Evolutionary conservation across 2,888 invertebrate species (phyloP), one percentile per base, ranked within the genome.

Genomic region (Phortica okadai): DNA sequence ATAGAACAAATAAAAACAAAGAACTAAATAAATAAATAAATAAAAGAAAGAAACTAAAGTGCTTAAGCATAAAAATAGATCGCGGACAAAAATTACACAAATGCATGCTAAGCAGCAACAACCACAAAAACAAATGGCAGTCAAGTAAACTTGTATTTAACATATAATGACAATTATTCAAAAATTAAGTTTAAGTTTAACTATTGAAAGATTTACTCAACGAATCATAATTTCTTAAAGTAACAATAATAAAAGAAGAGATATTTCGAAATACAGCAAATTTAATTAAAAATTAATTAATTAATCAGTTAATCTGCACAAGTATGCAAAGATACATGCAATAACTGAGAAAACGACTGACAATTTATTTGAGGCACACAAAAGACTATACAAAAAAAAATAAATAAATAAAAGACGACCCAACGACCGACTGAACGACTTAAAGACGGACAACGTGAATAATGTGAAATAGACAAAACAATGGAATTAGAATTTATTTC

Each of bases 61-160:
- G 16, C 25, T 62, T 21, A 87, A 82, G 87, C 85, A 89, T 89
- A 89, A 87, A 90, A 91, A 90, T 90, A 90, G 90, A 90, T 90
- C 90, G 90, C 90, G 90, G 90, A 90, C 87, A 90, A 89, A 85
- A 89, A 79, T 76, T 83, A 83, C 79, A 82, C 82, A 80, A 82
- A 80, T 84, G 82, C 84, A 84, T 80, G 78, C 79, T 33, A 81
- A 77, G 16, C 25, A 58, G 66, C 74, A 7, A 2, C 73, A 21
- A 41, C 41, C n/a, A 42, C 70, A 50, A 62, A 62, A 72, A 50
- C 41, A 69, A 45, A 66, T 74, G 74, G 76, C 76, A 76, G 75
- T 73, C 67, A 77, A 72, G 67, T 42, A 33, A 59, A 72, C 21
- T 21, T 50, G 6, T 7, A 33, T 56, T 2, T 14, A 59, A 6